These are phyloP conservation scores for Psophia crepitans DNA, from an alignment of 2,113 vertebrate species.

Conservation along the genomic window DNA sequence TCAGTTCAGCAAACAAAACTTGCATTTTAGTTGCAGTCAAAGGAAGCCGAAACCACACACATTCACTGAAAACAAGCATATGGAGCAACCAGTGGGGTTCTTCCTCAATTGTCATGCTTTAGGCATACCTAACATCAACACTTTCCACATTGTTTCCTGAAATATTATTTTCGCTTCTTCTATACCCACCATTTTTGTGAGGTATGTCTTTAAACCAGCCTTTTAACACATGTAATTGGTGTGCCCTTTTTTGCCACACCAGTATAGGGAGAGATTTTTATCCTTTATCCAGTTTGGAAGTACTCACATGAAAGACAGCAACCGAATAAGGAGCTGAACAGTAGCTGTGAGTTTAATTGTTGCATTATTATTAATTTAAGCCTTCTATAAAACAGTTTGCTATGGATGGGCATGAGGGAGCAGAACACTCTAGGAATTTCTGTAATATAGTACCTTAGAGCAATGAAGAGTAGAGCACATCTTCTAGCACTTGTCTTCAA, in stretches of 20 bases:
- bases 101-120: neutral
- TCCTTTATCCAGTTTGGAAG: neutral
- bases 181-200: neutral
- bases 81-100: neutral
- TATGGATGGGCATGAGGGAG: neutral
- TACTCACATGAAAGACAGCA: neutral
- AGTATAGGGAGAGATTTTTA: neutral
- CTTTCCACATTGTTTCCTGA: neutral
- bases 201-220: neutral
- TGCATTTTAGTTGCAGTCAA: neutral
- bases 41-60: neutral
- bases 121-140: neutral
- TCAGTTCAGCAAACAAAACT: neutral
- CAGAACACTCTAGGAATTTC: neutral
- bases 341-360: neutral
- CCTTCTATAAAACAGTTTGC: neutral
- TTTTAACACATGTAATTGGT: neutral
- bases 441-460: neutral
- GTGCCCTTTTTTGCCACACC: neutral
- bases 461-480: neutral
- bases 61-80: neutral
- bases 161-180: neutral
- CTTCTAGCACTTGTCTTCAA: neutral
- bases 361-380: neutral
- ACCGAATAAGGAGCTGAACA: neutral